Conservation (phyloP, 2,797 vertebrate genomes). For the Rhadinocentrus ornatus region DNA sequence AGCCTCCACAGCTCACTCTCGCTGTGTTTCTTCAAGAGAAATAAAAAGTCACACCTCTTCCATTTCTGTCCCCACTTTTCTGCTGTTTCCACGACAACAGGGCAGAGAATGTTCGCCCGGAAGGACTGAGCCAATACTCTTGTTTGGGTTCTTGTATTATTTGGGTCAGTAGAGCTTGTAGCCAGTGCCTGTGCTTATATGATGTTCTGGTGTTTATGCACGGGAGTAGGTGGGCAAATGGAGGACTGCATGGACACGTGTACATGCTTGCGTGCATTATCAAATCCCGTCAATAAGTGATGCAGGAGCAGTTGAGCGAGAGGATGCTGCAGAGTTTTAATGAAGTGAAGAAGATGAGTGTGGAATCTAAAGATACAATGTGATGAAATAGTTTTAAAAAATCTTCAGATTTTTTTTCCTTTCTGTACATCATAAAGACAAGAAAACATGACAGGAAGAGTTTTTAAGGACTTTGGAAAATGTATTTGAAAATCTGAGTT, state of each 20-base stretch:
- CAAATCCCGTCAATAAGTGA: constrained; percentile 17
- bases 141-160: constrained; percentile 69
- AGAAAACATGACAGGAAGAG: no score
- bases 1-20: constrained; percentile 19
- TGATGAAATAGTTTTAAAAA: neutral
- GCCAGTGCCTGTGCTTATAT: constrained; percentile 42
- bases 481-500: neutral
- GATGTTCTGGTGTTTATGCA: constrained; percentile 23
- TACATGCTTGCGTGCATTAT: neutral
- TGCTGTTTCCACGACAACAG: constrained; percentile 84
- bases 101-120: constrained; percentile 75
- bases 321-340: neutral
- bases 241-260: neutral
- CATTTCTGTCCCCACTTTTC: constrained; percentile 57
- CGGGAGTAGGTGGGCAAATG: constrained; percentile 17
- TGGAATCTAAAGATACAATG: no score
- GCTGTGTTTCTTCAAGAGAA: constrained; percentile 9
- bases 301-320: constrained; percentile 15
- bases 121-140: constrained; percentile 72
- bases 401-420: neutral
- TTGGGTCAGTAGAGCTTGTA: constrained; percentile 72
- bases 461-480: no score
- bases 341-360: neutral
- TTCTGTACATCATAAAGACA: no score
- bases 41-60: constrained; percentile 57